These are phyloP conservation scores for Melieria crassipennis DNA, from an alignment of 2,888 invertebrate genomes.

Conservation along the genomic window DNA sequence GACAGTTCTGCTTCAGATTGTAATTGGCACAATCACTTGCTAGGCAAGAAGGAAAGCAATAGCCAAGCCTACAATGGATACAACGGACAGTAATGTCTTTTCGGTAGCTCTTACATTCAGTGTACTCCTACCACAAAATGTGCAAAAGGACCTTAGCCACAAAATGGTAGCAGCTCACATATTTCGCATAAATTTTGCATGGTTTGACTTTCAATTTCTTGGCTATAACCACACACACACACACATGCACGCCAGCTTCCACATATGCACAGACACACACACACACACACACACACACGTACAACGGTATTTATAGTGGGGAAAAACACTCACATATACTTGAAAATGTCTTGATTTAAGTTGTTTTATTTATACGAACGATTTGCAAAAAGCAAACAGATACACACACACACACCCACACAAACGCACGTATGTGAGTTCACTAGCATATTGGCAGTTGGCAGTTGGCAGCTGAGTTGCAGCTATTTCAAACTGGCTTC, in stretches of 20 bases:
- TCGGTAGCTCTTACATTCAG: too few relatives aligned
- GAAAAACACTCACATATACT: conserved; percentile 17
- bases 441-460: conserved; percentile 7
- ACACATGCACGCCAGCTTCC: conserved; percentile 1
- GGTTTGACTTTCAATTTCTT: conserved; percentile 33
- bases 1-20: too few relatives aligned
- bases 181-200: conserved; percentile 29
- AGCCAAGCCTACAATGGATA: too few relatives aligned
- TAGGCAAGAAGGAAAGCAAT: too few relatives aligned
- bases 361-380: conserved; percentile 33
- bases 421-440: not conserved
- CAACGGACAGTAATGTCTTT: too few relatives aligned
- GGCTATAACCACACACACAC: not conserved
- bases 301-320: not conserved
- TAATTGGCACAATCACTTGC: too few relatives aligned
- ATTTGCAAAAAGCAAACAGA: conserved; percentile 16
- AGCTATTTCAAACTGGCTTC: conserved; percentile 17
- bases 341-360: conserved; percentile 34
- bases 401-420: not conserved
- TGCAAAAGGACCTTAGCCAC: not conserved
- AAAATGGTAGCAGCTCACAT: not conserved
- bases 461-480: conserved; percentile 16
- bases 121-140: not conserved
- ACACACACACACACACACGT: not conserved
- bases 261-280: not conserved